Base-by-base conservation (phyloP, 2,797 vertebrate genomes). In the Remorina albescens region DNA sequence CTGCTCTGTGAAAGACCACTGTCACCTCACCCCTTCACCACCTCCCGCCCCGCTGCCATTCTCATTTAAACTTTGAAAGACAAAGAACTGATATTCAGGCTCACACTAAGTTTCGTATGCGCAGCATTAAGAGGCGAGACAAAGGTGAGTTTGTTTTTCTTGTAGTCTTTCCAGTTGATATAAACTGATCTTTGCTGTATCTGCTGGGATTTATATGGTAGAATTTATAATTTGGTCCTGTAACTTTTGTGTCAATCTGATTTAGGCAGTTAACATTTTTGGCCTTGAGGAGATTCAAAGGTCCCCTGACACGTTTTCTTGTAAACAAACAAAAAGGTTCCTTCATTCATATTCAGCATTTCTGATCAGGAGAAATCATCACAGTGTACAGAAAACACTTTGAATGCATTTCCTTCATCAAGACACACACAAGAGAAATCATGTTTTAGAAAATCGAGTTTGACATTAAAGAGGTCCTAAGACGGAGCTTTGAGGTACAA, bases 131-230 rank as follows among this genome's bases (percentile, higher is more conserved):
- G 58, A 66, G 26, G 15, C 66, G 6, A 69, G 67, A 39, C 32
- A 7, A 59, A 61, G 86, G 89, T 90, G 42, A 83, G 85, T 81
- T 21, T 15, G 8, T 1, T 32, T 55, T 9, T 53, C 51, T 13
- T 10, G 13, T n/a, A 19, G 58, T 46, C 18, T 30, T 60, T 15
- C 1, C 0, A 25, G 51, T 6, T 0, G 1, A 0, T 50, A 30
- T 36, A 12, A 42, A 51, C 9, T n/a, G 1, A 34, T 60, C 11
- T 13, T 26, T 46, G 46, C 3, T 55, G 7, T n/a, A 8, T 46
- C 12, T 8, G 2, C 34, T 2, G 25, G 21, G n/a, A 19, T 13
- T 28, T n/a, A 0, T 47, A 23, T 53, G 7, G 21, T 11, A 71
- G 10, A 39, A 4, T 21, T 67, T 25, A 37, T 25, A 47, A 6